A percentile compares a stretch with the other conserved stretches of the same genome.
These are phyloP conservation scores for Thecocarcelia acutangulata DNA, from an alignment of 2,888 invertebrate genomes.

Conservation along the genomic window DNA sequence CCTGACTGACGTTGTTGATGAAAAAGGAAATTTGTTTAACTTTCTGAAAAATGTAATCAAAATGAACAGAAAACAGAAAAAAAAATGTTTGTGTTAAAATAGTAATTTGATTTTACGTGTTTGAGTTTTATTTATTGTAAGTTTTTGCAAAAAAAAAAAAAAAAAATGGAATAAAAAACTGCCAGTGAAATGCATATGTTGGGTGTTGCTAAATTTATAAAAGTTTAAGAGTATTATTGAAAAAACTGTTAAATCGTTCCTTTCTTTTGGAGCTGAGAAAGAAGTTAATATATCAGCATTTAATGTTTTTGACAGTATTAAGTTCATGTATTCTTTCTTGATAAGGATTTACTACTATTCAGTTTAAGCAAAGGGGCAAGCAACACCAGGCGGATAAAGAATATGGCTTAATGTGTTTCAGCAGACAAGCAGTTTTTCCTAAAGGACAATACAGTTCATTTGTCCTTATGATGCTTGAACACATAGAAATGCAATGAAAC, in stretches of 20 bases:
- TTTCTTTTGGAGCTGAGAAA: conserved; percentile 46
- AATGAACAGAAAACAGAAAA: conserved; percentile 19
- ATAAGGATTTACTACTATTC: conserved; percentile 11
- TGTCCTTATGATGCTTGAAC: conserved; percentile 29
- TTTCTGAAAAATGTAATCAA: conserved; percentile 77
- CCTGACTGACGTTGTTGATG: conserved; percentile 17
- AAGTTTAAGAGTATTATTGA: conserved; percentile 13
- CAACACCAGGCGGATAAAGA: neutral
- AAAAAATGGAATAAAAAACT: neutral
- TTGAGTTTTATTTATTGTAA: conserved; percentile 7
- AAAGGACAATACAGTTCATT: conserved; percentile 30
- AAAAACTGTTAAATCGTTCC: conserved; percentile 16
- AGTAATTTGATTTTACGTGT: conserved; percentile 30
- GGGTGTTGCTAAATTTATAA: neutral
- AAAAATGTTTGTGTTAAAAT: conserved; percentile 37
- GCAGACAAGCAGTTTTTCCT: conserved; percentile 13
- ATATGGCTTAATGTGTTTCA: conserved; percentile 20
- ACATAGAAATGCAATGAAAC: conserved; percentile 8
- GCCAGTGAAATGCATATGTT: neutral
- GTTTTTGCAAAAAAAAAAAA: neutral
- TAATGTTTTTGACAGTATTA: conserved; percentile 40
- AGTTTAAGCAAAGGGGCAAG: neutral
- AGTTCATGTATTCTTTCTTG: neutral
- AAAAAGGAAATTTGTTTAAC: conserved; percentile 78
- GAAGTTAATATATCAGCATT: conserved; percentile 67